phyloP scores from a whole-genome alignment of 1,140 invertebrate genomes.

The Neodiprion pinetum region DNA sequence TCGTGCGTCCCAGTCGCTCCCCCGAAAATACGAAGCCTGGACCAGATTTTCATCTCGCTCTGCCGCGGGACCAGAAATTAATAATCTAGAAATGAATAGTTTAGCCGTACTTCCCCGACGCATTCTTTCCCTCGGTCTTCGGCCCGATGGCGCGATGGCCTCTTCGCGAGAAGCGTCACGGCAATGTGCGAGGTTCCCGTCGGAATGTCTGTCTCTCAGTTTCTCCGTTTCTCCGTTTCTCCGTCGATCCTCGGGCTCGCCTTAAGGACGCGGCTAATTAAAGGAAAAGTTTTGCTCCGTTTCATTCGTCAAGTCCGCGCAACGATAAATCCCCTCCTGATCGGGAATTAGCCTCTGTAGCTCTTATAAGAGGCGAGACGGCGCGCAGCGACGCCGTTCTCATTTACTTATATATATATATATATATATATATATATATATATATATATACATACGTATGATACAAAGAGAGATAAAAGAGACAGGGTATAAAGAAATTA shows the following conservation, averaged over 20 bases:
- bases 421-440: too few relatives aligned
- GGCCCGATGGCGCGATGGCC: neutral
- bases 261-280: neutral
- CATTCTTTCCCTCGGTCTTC: slow-evolving; percentile 9
- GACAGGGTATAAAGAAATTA: too few relatives aligned
- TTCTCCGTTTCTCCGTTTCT: neutral
- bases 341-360: neutral
- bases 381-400: too few relatives aligned
- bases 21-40: neutral
- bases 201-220: neutral
- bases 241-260: neutral
- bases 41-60: slow-evolving; percentile 13
- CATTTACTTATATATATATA: too few relatives aligned
- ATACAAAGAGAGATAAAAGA: too few relatives aligned
- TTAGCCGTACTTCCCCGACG: neutral
- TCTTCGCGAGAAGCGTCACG: neutral
- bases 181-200: neutral
- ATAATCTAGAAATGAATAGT: slow-evolving; percentile 47
- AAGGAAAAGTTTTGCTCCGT: neutral
- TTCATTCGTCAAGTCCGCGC: neutral
- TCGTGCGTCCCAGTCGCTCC: slow-evolving; percentile 12
- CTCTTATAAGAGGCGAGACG: too few relatives aligned
- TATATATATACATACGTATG: too few relatives aligned
- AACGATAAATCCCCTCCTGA: neutral
- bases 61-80: slow-evolving; percentile 51